Conservation (phyloP, 2,888 invertebrate genomes). For the Andrena camellia region DNA sequence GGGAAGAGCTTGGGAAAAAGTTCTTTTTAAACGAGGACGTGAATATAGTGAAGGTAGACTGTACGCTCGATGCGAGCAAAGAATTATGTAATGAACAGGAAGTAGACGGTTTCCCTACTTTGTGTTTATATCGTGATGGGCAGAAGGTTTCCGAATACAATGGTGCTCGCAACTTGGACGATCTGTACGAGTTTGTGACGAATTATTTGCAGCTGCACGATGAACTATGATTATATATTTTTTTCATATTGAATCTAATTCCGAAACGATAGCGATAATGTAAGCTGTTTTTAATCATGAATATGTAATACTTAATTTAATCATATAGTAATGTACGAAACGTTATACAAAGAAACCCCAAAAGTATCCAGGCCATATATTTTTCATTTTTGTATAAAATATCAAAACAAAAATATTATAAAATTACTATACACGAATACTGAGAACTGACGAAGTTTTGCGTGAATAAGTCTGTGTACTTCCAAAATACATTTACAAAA, state of each 20-base stretch:
- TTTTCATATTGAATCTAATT: constrained; percentile 33
- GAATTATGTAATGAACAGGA: constrained; percentile 92
- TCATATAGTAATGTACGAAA: constrained; percentile 26
- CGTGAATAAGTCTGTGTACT: constrained; percentile 48
- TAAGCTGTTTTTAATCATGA: constrained; percentile 39
- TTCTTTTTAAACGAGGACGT: constrained; percentile 88
- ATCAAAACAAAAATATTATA: constrained; percentile 31
- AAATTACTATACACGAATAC: constrained; percentile 17
- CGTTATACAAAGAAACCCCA: constrained; percentile 19
- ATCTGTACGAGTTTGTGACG: constrained; percentile 88
- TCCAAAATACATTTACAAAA: constrained; percentile 55
- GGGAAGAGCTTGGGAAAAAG: constrained; percentile 92
- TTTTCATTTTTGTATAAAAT: constrained; percentile 60
- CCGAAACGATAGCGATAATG: constrained; percentile 27
- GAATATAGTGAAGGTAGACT: constrained; percentile 93
- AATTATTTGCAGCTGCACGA: constrained; percentile 87
- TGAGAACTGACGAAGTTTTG: constrained; percentile 33
- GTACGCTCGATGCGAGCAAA: constrained; percentile 90
- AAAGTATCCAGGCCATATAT: constrained; percentile 31
- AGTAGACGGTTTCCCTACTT: constrained; percentile 93
- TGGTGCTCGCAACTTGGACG: constrained; percentile 89
- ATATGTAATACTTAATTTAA: constrained; percentile 51
- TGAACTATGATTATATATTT: constrained; percentile 86
- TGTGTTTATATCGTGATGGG: constrained; percentile 93
- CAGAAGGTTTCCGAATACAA: constrained; percentile 89